Conservation (phyloP, 1,140 invertebrate species). For the Megalonaias nervosa region DNA sequence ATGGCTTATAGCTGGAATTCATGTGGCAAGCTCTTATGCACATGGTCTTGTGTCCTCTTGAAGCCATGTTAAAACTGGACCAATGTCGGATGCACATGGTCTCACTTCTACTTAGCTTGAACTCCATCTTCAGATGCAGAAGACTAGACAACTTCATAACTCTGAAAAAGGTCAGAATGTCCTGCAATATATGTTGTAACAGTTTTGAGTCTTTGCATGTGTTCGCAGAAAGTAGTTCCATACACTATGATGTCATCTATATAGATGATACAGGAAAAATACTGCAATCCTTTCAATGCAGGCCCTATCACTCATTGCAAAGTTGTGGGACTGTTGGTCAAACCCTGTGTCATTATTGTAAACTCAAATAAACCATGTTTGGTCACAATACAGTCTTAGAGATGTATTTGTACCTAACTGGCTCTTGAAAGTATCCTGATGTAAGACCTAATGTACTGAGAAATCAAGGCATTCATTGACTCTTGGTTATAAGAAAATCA, state of each 20-base stretch:
- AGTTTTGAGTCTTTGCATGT: background rate
- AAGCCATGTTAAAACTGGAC: too few species aligned
- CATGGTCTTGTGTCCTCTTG: too few species aligned
- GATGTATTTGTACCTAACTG: conserved; percentile 5
- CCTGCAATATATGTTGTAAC: background rate
- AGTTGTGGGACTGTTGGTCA: too few species aligned
- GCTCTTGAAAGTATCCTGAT: conserved; percentile 8
- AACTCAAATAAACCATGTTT: too few species aligned
- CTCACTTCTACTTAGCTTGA: too few species aligned
- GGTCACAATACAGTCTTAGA: conserved; percentile 44
- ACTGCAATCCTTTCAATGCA: conserved; percentile 30
- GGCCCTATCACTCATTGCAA: conserved; percentile 30
- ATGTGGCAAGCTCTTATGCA: conserved; percentile 4
- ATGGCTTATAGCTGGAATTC: conserved; percentile 46
- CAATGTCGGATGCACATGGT: accelerated
- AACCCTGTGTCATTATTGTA: too few species aligned
- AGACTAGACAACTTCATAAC: too few species aligned
- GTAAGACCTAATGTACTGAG: background rate
- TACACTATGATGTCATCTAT: conserved; percentile 10
- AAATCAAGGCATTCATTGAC: conserved; percentile 7
- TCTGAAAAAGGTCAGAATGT: too few species aligned
- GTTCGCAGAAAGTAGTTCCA: background rate
- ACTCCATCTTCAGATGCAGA: too few species aligned
- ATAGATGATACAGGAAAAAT: conserved; percentile 30
- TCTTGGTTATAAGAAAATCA: conserved; percentile 9